Base-by-base conservation (phyloP, 2,888 invertebrate genomes). In the Hirudinaria manillensis region DNA sequence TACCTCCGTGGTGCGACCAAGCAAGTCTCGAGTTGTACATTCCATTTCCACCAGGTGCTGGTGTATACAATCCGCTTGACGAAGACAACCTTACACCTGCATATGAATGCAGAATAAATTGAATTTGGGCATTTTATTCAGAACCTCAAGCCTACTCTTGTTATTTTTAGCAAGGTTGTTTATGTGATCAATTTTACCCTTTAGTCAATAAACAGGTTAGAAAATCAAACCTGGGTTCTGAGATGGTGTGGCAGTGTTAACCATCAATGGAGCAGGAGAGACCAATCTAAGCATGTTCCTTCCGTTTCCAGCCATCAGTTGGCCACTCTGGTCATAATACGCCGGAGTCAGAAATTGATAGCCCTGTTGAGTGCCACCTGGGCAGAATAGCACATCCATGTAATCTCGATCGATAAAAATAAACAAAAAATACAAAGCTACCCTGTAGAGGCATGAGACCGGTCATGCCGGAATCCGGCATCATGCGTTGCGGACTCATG, bases 221-320 rank as follows among this genome's bases (percentile, higher is more conserved):
- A 45, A 10, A 45, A 16, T 16, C 45, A 45, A 1, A 45, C 45
- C 45, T 1, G 45, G 27, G n/a, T 24, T 68, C 16, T n/a, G 36
- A 1, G 36, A n/a, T 0, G 51, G 38, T 0, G 51, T 51, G 4
- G 71, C 51, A 21, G 71, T 72, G 68, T 80, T 80, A 61, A 80
- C 77, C 72, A 79, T 77, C 55, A 80, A 75, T 19, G 84, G 84
- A 29, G 95, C 94, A 53, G 95, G 95, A 82, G 94, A 94, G 79
- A 96, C 94, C 77, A 94, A 93, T 84, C 89, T 81, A 81, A 89
- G 84, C 77, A 90, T 87, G 80, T 90, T 89, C 80, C 90, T 85
- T 80, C 90, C 89, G 75, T 88, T 88, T 82, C 92, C 91, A 92
- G 93, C 92, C 82, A 93, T 91, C 82, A 93, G 88, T 81, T 92